phyloP scores from a whole-genome alignment of 2,113 vertebrate species.

The Sylvilagus bachmani region DNA sequence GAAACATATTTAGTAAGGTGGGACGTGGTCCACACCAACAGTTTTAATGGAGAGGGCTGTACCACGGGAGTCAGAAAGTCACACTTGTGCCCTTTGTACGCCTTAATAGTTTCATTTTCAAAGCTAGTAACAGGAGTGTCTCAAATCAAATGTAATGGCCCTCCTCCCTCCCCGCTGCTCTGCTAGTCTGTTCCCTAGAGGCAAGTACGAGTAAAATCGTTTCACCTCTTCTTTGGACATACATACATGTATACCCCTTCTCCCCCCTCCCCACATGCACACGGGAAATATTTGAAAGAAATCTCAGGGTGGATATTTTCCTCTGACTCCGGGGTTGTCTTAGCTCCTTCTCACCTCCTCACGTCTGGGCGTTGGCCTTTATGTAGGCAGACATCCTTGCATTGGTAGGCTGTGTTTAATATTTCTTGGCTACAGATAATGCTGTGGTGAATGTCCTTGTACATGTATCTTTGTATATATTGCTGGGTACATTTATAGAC shows the following conservation, averaged over 20 bases:
- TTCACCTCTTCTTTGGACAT: neutral
- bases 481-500: neutral
- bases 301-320: neutral
- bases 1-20: neutral
- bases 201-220: neutral
- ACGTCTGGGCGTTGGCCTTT: neutral
- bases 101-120: neutral
- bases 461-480: neutral
- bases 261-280: neutral
- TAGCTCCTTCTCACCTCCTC: neutral
- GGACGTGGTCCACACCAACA: neutral
- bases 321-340: neutral
- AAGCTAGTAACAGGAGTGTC: neutral
- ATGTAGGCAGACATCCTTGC: neutral
- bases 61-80: neutral
- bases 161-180: neutral
- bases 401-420: neutral
- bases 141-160: neutral
- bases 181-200: neutral
- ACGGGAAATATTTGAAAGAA: neutral
- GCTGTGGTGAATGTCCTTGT: neutral
- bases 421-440: neutral
- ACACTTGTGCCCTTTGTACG: neutral
- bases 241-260: neutral
- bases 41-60: neutral